These are phyloP conservation scores for Poeciliopsis infans DNA, from an alignment of 2,797 vertebrate species.

Conservation along the genomic window DNA sequence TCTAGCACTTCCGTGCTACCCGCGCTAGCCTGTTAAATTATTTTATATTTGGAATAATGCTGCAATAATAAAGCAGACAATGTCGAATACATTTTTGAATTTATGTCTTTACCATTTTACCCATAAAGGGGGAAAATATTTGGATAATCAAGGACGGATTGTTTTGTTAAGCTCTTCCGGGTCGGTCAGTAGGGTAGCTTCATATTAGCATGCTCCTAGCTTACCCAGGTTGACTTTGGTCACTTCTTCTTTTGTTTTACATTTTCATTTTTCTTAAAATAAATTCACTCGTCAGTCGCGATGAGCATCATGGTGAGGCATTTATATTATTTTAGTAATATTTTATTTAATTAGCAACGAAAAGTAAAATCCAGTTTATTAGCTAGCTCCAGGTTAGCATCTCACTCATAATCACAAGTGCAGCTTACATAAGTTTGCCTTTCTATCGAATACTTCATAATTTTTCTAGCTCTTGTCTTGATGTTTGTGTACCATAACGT, in stretches of 20 bases:
- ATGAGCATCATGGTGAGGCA: constrained; percentile 22
- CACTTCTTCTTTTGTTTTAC: background rate
- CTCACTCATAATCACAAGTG: background rate
- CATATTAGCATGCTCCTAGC: background rate
- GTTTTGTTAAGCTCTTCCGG: constrained; percentile 46
- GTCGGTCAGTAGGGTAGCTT: constrained; percentile 7
- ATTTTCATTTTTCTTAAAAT: background rate
- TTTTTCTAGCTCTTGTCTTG: background rate
- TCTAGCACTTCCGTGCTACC: background rate
- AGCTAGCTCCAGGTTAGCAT: too few relatives aligned
- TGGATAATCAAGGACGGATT: background rate
- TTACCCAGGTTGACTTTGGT: background rate
- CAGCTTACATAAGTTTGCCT: background rate
- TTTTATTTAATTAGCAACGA: background rate
- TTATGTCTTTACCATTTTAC: too few relatives aligned
- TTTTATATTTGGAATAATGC: background rate
- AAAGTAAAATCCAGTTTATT: background rate
- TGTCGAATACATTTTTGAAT: background rate
- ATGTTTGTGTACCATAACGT: background rate
- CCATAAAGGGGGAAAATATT: background rate
- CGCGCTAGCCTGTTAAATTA: background rate
- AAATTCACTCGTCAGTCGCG: constrained; percentile 7
- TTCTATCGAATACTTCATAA: background rate
- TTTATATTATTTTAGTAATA: background rate
- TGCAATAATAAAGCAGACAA: background rate